Base-by-base conservation (phyloP, 2,113 vertebrate species). In the Petaurus breviceps region DNA sequence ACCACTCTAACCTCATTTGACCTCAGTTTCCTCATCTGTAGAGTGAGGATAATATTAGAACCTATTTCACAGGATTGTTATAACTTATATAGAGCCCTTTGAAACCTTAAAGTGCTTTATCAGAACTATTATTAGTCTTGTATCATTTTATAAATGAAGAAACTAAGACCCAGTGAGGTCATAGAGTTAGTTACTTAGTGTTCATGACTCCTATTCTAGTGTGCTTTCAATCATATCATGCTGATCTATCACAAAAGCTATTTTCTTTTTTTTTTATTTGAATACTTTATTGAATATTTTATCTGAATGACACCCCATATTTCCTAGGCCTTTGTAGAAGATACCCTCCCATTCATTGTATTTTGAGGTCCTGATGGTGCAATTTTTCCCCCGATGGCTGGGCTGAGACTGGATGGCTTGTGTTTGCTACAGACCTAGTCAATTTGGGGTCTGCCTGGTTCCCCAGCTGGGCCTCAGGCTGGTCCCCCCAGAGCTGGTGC, bases 231-330 rank as follows among this genome's bases (percentile, higher is more conserved):
- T 84, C 1, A 43, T 43, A 43, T 43, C 6, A 23, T 84, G n/a
- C 19, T 43, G 6, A 19, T 22, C 37, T 84, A 84, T 43, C 19
- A 84, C n/a, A 43, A 84, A 84, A 84, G n/a, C 37, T 84, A 84
- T 43, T 43, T 43, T 84, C n/a, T n/a, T n/a, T n/a, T n/a, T n/a
- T n/a, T n/a, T 96, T 96, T 96, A 98, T 57, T 57, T 68, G 10
- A 37, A 37, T 37, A 37, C 28, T 68, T 68, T 28, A 57, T 2
- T 57, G 55, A 57, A 57, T 28, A 49, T 37, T 96, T 95, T 96
- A 97, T 19, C 37, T 84, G 68, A 84, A 84, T 22, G 37, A 77
- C 0, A 14, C 37, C 19, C 6, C 68, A 84, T 7, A 3, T 84
- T 84, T 43, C n/a, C 68, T 43, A 84, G 68, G 16, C n/a, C 37